Evolutionary conservation across 2,113 vertebrate genomes (phyloP), one percentile per base, ranked within the genome.

Genomic region (Calidris pygmaea): DNA sequence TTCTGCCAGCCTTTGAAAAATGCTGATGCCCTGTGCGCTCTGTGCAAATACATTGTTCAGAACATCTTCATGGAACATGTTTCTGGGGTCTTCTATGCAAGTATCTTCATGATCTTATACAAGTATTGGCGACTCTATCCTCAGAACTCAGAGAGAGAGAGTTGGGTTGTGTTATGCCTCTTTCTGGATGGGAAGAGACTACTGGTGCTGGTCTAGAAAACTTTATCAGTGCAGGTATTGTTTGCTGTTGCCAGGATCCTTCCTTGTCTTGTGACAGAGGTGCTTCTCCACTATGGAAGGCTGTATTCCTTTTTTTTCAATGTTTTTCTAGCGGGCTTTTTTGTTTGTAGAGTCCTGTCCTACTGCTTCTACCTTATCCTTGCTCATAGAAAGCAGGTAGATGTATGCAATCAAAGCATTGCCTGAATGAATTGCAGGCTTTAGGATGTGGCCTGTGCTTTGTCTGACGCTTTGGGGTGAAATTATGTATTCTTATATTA

Each of bases 1-100:
- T 70, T 66, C 9, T 89, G 19, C 27, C 32, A 63, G 29, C 41
- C 55, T 85, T 56, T 72, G 16, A 84, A 90, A 93, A 83, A 74
- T 24, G 29, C 35, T 35, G 12, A 19, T 74, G 52, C 10, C 12
- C 35, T 0, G 0, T 1, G 1, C 55, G 37, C 37, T 74, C 41
- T 37, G 4, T 8, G 9, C 48, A 82, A 62, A 45, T 1, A 0
- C 6, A 0, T 48, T 23, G 19, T 55, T 75, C 37, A 39, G 43
- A 67, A 37, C 0, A 0, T 47, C 45, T 66, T 70, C 19, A 19
- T 76, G 71, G 12, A 77, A 30, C 3, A 0, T 6, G 5, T 88
- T 87, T 22, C 52, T 76, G 67, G 39, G 21, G 14, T 87, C 62
- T 73, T 85, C 63, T 55, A 22, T 6, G 2, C 34, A 66, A 52